Conservation (phyloP, 2,797 vertebrate genomes). For the Loriculus beryllinus region DNA sequence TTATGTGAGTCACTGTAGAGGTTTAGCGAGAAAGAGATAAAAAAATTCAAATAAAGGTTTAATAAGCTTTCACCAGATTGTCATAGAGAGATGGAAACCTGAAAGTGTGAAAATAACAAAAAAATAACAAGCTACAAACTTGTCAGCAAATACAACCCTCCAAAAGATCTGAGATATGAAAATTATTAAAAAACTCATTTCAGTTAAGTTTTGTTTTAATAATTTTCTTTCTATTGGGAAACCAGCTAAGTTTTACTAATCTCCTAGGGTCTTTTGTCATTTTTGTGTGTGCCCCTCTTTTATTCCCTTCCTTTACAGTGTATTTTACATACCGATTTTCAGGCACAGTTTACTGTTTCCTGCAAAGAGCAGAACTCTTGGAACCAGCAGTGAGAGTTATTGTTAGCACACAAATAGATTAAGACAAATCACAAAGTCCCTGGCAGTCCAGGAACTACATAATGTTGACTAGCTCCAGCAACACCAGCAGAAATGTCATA, state of each 20-base stretch:
- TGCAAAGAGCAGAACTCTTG: slow-evolving; percentile 54
- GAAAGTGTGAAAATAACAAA: slow-evolving; percentile 65
- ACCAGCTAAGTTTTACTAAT: slow-evolving; percentile 58
- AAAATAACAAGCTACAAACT: slow-evolving; percentile 40
- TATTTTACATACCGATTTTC: slow-evolving; percentile 63
- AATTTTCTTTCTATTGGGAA: slow-evolving; percentile 51
- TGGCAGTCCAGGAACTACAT: slow-evolving; percentile 67
- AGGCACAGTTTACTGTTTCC: slow-evolving; percentile 45
- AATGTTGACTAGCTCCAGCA: slow-evolving; percentile 68
- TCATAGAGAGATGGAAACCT: slow-evolving; percentile 53
- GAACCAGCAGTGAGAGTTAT: slow-evolving; percentile 69
- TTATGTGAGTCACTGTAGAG: slow-evolving; percentile 46
- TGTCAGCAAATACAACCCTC: slow-evolving; percentile 65
- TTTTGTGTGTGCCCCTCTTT: neutral
- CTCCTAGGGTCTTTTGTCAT: neutral
- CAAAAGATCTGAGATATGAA: slow-evolving; percentile 59
- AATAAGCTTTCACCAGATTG: slow-evolving; percentile 69
- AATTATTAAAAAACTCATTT: slow-evolving; percentile 45
- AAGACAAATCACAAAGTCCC: slow-evolving; percentile 72
- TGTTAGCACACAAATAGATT: slow-evolving; percentile 74
- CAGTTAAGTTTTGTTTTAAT: slow-evolving; percentile 56
- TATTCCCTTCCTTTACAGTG: slow-evolving; percentile 47
- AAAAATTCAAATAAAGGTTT: slow-evolving; percentile 66
- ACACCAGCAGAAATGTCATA: slow-evolving; percentile 61
- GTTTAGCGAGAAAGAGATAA: slow-evolving; percentile 44